Evolutionary conservation across 2,797 vertebrate species (phyloP).

Genomic region (Pipistrellus kuhlii): DNA sequence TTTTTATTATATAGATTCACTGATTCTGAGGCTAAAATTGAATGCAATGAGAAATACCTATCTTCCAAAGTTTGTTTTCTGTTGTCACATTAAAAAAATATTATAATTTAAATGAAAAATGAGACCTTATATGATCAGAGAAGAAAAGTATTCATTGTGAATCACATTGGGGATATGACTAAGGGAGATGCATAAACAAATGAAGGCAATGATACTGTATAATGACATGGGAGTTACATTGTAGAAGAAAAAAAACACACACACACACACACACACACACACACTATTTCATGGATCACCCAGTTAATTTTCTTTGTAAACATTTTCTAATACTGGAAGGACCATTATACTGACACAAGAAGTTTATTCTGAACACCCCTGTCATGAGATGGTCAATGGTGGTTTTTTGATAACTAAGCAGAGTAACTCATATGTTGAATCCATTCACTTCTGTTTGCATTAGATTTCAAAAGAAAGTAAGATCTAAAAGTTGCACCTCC

Average conservation of each 20-base stretch:
- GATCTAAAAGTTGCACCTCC: not conserved
- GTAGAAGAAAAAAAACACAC: no score
- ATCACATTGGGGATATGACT: not conserved
- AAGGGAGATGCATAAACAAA: not conserved
- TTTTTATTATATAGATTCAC: not conserved
- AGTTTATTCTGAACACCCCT: not conserved
- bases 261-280: no score
- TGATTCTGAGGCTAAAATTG: not conserved
- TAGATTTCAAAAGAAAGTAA: slow-evolving; percentile 36
- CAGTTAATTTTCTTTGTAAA: not conserved
- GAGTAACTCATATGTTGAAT: not conserved
- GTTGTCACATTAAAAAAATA: not conserved
- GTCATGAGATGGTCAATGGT: not conserved
- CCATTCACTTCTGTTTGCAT: not conserved
- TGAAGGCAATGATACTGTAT: not conserved
- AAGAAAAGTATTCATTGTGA: not conserved
- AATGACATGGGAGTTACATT: not conserved
- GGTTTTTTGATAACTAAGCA: not conserved
- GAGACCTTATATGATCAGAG: not conserved
- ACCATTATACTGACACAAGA: not conserved
- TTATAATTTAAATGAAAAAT: not conserved
- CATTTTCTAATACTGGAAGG: not conserved
- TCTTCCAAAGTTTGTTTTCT: not conserved
- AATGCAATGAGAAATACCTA: not conserved
- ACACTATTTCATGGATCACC: not conserved